A percentile compares a stretch with the other conserved stretches of the same genome.
phyloP scores from a whole-genome alignment of 2,888 invertebrate genomes.

The Helobdella robusta region DNA sequence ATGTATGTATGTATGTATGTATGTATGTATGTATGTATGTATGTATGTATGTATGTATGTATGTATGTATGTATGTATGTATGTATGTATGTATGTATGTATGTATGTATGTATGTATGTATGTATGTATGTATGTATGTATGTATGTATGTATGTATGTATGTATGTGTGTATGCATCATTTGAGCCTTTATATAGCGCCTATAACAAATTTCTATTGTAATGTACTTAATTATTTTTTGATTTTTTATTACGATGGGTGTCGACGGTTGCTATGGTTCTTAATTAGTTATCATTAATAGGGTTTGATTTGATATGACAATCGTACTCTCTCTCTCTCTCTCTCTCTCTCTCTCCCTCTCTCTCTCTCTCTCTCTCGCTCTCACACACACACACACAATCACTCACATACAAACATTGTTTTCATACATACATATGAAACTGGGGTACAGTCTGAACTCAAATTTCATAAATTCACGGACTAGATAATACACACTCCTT shows the following conservation, averaged over 20 bases:
- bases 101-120: background rate
- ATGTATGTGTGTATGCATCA: background rate
- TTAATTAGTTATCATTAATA: background rate
- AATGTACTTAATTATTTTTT: too few species aligned
- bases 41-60: constrained; percentile 1
- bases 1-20: constrained; percentile 1
- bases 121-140: background rate
- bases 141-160: constrained; percentile 3
- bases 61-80: constrained; percentile 1
- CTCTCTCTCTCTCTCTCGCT: too few species aligned
- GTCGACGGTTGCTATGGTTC: background rate
- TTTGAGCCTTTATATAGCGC: background rate
- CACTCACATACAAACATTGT: too few species aligned
- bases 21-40: constrained; percentile 1
- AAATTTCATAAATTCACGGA: too few species aligned
- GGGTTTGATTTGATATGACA: background rate
- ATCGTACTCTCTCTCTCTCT: too few species aligned
- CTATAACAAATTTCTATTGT: background rate
- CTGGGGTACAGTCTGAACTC: too few species aligned
- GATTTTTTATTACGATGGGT: too few species aligned
- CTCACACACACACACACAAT: too few species aligned
- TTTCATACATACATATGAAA: too few species aligned
- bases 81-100: background rate
- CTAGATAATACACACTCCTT: too few species aligned
- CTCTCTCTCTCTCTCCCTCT: too few species aligned